Percentiles rank a stretch among this genome's conserved stretches.
Conservation (phyloP, 2,888 invertebrate genomes). For the Dryobotodes eremita region DNA sequence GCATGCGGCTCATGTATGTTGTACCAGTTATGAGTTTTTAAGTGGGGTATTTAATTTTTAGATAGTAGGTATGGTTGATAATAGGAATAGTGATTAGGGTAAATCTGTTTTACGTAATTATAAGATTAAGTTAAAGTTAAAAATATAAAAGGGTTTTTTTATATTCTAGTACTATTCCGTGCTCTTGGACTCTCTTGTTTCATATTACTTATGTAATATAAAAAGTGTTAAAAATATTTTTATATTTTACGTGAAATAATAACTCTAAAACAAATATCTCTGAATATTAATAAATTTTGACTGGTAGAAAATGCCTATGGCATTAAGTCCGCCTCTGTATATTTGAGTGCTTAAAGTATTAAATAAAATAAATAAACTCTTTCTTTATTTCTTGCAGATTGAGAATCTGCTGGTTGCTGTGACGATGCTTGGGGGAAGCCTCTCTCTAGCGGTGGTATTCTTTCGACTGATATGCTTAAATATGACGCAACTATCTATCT, state of each 20-base stretch:
- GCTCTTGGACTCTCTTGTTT: no score
- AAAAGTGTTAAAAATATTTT: no score
- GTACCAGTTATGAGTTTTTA: slow-evolving; percentile 30
- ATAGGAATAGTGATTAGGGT: slow-evolving; percentile 19
- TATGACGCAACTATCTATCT: background rate
- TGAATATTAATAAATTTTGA: no score
- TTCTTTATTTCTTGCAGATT: background rate
- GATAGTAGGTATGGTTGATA: background rate
- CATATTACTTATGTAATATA: no score
- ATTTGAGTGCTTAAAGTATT: no score
- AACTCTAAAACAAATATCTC: no score
- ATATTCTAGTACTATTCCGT: background rate
- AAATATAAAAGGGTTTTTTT: background rate
- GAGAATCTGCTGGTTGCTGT: background rate
- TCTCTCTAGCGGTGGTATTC: no score
- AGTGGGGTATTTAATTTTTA: slow-evolving; percentile 20
- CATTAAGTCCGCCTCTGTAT: no score
- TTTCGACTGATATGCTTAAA: background rate
- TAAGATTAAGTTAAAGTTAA: background rate
- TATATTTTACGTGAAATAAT: background rate
- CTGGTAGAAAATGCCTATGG: no score
- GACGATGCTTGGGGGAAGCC: background rate
- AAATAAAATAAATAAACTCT: background rate
- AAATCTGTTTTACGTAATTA: background rate
- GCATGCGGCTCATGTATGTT: slow-evolving; percentile 4